These are phyloP conservation scores for Hemistola chrysoprasaria DNA, from an alignment of 2,888 invertebrate genomes.

Conservation along the genomic window DNA sequence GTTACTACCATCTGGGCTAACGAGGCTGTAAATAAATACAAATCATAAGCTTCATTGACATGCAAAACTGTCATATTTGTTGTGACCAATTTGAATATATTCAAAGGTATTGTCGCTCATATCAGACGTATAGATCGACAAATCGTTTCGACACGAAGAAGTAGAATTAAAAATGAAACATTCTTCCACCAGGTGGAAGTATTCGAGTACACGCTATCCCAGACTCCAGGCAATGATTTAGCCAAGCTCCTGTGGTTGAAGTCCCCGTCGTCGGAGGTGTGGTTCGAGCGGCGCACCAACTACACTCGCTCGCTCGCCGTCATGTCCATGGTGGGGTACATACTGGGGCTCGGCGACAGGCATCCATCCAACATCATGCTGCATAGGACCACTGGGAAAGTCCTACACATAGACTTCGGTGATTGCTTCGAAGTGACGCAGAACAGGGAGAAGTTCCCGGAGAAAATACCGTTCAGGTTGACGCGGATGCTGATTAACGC, in stretches of 20 bases:
- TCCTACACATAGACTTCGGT: slow-evolving; percentile 99
- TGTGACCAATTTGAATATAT: too few species aligned
- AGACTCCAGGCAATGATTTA: slow-evolving; percentile 97
- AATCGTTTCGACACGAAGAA: too few species aligned
- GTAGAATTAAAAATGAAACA: too few species aligned
- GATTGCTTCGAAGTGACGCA: slow-evolving; percentile 99
- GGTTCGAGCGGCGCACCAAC: slow-evolving; percentile 99
- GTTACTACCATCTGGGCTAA: too few species aligned
- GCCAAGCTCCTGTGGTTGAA: slow-evolving; percentile 97
- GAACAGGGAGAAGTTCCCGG: slow-evolving; percentile 98
- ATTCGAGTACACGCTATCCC: slow-evolving; percentile 97
- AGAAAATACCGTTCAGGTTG: slow-evolving; percentile 97
- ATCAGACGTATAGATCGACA: too few species aligned
- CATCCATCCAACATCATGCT: slow-evolving; percentile 99
- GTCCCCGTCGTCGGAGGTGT: slow-evolving; percentile 98
- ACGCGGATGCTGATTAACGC: slow-evolving; percentile 99
- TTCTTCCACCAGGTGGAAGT: slow-evolving; percentile 87
- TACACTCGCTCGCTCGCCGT: slow-evolving; percentile 98
- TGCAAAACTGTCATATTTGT: too few species aligned
- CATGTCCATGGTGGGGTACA: slow-evolving; percentile 99
- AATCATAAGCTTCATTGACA: too few species aligned
- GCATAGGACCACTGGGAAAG: slow-evolving; percentile 97
- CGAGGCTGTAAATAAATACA: too few species aligned
- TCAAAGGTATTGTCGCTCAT: too few species aligned
- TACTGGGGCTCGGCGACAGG: slow-evolving; percentile 97